A percentile compares a stretch with the other conserved stretches of the same genome.
Conservation (phyloP, 2,888 invertebrate species). For the Altica lythri region DNA sequence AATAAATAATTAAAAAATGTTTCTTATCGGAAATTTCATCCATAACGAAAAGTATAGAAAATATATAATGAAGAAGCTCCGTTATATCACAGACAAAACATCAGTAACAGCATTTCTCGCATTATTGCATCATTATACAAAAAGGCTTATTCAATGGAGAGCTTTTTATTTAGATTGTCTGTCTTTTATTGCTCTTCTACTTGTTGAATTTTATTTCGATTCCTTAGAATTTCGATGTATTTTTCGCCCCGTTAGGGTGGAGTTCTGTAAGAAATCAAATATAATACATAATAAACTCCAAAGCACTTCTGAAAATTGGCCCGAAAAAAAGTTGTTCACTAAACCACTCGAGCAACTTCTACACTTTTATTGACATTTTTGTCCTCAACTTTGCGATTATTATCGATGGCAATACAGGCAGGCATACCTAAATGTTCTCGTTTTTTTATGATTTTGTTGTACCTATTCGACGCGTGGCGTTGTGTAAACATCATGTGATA, state of each 20-base stretch:
- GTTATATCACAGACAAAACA: too few species aligned
- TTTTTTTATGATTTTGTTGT: neutral
- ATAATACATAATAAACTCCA: slow-evolving; percentile 5
- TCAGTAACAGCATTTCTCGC: too few species aligned
- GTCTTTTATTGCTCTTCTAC: slow-evolving; percentile 7
- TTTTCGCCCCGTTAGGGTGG: neutral
- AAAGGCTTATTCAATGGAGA: too few species aligned
- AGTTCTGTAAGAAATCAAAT: slow-evolving; percentile 18
- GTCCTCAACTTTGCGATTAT: neutral
- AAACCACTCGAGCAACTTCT: neutral
- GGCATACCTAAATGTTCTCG: neutral
- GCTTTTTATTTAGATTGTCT: slow-evolving; percentile 1
- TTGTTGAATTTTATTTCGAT: slow-evolving; percentile 12
- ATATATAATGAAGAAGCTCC: too few species aligned
- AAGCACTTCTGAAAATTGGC: slow-evolving; percentile 16
- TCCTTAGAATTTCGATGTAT: slow-evolving; percentile 5
- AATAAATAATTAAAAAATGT: too few species aligned
- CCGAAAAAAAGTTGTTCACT: slow-evolving; percentile 7
- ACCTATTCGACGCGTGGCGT: neutral
- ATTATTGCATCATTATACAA: too few species aligned
- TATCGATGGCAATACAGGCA: neutral
- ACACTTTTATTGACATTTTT: neutral
- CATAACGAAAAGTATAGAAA: too few species aligned
- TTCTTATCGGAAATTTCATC: too few species aligned
- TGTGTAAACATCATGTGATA: neutral